Evolutionary conservation across 2,797 vertebrate species (phyloP).

Genomic region (Numenius phaeopus): DNA sequence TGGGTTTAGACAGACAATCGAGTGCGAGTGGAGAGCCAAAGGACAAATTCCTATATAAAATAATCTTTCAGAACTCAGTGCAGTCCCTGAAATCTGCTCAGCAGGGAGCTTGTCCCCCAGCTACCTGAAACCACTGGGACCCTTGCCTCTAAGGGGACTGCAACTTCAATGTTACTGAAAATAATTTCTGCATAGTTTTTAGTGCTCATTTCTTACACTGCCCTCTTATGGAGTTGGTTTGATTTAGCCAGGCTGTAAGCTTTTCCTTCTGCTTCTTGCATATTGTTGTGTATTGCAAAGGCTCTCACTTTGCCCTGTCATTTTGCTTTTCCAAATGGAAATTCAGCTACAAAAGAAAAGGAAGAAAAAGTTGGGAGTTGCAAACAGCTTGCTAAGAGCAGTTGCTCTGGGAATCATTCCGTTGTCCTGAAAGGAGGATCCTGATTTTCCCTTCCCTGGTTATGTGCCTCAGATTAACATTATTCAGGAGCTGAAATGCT

Average conservation of each 20-base stretch:
- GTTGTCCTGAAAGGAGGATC: background rate
- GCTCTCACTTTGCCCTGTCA: background rate
- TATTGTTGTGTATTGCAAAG: background rate
- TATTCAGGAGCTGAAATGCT: conserved; percentile 64
- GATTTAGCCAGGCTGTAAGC: background rate
- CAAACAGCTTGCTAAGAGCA: background rate
- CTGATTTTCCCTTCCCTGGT: conserved; percentile 9
- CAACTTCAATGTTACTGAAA: background rate
- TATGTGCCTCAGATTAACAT: conserved; percentile 41
- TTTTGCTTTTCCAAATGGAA: background rate
- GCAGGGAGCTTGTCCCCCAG: background rate
- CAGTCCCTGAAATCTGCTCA: background rate
- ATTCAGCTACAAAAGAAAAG: background rate
- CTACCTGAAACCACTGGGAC: background rate
- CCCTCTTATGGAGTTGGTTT: background rate
- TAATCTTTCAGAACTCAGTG: background rate
- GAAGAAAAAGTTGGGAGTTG: background rate
- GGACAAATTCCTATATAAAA: background rate
- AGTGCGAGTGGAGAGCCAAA: background rate
- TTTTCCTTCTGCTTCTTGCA: background rate
- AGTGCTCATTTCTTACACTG: background rate
- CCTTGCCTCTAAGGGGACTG: background rate
- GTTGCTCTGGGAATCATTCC: background rate
- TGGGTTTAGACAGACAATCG: conserved; percentile 12
- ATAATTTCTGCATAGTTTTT: background rate